Evolutionary conservation across 2,888 invertebrate genomes (phyloP).

Genomic region (Orthonevra nobilis): DNA sequence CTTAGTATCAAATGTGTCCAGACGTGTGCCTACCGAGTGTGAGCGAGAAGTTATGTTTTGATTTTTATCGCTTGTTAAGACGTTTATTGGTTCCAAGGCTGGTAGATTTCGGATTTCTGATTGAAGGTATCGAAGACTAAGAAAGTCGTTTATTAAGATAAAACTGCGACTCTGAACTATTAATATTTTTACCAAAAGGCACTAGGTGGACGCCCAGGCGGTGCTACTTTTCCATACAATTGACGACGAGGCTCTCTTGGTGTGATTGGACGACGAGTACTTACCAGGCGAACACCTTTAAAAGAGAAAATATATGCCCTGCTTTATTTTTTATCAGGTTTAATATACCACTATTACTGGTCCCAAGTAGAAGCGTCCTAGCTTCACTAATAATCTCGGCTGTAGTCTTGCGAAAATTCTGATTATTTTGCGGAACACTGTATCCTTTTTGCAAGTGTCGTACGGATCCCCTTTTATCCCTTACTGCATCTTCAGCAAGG

Average conservation of each 20-base stretch:
- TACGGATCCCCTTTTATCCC: constrained; percentile 13
- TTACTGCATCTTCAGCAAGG: not conserved
- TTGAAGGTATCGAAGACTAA: constrained; percentile 85
- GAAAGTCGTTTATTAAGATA: too few species aligned
- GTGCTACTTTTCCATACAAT: constrained; percentile 84
- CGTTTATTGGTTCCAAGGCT: constrained; percentile 40
- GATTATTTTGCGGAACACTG: constrained; percentile 5
- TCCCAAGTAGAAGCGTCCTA: constrained; percentile 82
- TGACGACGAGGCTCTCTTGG: constrained; percentile 90
- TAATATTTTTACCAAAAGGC: constrained; percentile 84
- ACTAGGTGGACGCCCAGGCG: constrained; percentile 85
- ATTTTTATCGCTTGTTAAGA: constrained; percentile 45
- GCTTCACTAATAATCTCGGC: constrained; percentile 91
- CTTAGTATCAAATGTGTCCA: constrained; percentile 62
- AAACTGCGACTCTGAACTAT: too few species aligned
- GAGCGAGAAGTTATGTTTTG: constrained; percentile 64
- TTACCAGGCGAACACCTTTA: constrained; percentile 81
- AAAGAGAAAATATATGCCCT: too few species aligned
- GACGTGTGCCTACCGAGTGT: constrained; percentile 71
- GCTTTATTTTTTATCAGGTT: too few species aligned
- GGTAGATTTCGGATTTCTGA: constrained; percentile 72
- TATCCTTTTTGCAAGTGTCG: not conserved
- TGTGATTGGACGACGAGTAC: constrained; percentile 92
- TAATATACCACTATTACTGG: constrained; percentile 47
- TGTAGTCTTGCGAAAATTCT: constrained; percentile 84